A percentile compares a stretch with the other conserved stretches of the same genome.
These are phyloP conservation scores for Scelioninae gen. 1 DNA, from an alignment of 2,888 invertebrate genomes.

Conservation along the genomic window DNA sequence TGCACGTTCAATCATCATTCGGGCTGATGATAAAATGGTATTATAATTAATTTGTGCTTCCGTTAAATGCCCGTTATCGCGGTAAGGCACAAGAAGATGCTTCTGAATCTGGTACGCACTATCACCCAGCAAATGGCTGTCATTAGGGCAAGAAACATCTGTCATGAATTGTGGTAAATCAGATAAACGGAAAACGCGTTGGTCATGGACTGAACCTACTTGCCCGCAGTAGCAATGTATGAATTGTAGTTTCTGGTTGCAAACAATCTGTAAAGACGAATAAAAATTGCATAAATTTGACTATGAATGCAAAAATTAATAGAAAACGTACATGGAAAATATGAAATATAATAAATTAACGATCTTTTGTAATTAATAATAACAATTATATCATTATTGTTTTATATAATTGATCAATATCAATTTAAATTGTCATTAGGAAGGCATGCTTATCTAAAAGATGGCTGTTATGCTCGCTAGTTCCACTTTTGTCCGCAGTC, in stretches of 20 bases:
- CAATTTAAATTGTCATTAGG: too few relatives aligned
- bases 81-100: conserved; percentile 31
- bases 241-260: conserved; percentile 23
- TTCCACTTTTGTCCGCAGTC: too few relatives aligned
- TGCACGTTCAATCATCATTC: conserved; percentile 39
- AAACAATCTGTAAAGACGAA: too few relatives aligned
- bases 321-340: too few relatives aligned
- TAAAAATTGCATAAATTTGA: too few relatives aligned
- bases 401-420: too few relatives aligned
- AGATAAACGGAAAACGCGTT: conserved; percentile 42
- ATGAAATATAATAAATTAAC: too few relatives aligned
- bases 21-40: conserved; percentile 17
- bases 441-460: too few relatives aligned
- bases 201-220: conserved; percentile 49
- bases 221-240: conserved; percentile 31
- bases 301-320: too few relatives aligned
- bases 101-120: conserved; percentile 16
- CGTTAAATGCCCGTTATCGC: conserved; percentile 43
- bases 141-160: background rate
- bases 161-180: conserved; percentile 5
- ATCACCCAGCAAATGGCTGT: conserved; percentile 26
- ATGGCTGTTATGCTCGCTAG: too few relatives aligned
- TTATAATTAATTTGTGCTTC: conserved; percentile 26
- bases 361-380: too few relatives aligned
- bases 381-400: too few relatives aligned